Evolutionary conservation across 1,140 invertebrate species (phyloP).

Genomic region (Hycleus cichorii): DNA sequence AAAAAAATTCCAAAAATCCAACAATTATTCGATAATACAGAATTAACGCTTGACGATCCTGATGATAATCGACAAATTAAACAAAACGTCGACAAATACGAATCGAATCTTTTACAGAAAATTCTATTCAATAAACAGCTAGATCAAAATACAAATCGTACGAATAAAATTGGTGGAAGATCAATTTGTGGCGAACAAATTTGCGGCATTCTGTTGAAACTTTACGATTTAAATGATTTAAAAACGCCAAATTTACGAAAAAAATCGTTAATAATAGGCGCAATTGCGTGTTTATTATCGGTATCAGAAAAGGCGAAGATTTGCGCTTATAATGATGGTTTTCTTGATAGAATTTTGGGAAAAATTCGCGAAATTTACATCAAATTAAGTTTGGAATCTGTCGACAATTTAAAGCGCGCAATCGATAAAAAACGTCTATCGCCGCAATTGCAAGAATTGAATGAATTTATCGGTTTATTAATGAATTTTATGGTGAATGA

Average conservation of each 20-base stretch:
- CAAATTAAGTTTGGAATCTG: constrained; percentile 45
- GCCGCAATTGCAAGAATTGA: constrained; percentile 44
- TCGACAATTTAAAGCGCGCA: constrained; percentile 40
- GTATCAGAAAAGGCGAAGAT: constrained; percentile 44
- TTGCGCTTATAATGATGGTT: constrained; percentile 38
- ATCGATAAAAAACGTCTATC: constrained; percentile 41
- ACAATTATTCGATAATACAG: too few species aligned
- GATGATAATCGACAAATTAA: too few species aligned
- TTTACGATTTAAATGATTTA: constrained; percentile 44
- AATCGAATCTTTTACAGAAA: too few species aligned
- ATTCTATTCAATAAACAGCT: too few species aligned
- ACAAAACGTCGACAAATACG: too few species aligned
- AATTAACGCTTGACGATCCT: too few species aligned
- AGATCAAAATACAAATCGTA: too few species aligned
- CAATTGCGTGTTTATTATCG: constrained; percentile 44
- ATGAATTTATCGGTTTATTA: constrained; percentile 42
- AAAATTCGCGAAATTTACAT: constrained; percentile 44
- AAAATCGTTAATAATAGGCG: constrained; percentile 40
- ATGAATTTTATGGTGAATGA: constrained; percentile 47
- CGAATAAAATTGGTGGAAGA: too few species aligned
- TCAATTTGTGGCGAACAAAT: too few species aligned
- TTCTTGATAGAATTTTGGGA: constrained; percentile 39
- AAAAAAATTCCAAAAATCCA: too few species aligned
- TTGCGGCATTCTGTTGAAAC: constrained; percentile 41
- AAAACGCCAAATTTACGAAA: constrained; percentile 31